Evolutionary conservation across 2,113 vertebrate species (phyloP).

Genomic region (Triplophysa dalaica): DNA sequence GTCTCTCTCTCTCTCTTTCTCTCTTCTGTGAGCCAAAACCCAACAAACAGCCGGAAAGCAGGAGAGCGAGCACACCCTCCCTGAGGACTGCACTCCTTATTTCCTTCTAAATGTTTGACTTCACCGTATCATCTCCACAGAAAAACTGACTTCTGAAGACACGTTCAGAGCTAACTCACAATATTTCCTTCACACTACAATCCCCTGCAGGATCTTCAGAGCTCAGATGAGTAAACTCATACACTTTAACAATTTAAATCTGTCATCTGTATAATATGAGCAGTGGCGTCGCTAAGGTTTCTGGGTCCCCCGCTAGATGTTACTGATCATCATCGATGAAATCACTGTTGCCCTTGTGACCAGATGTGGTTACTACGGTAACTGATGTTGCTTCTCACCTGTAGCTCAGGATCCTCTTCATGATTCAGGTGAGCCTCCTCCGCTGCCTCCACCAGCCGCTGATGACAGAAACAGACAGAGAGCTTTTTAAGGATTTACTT

Average conservation of each 20-base stretch:
- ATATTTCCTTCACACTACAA: not conserved
- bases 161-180: not conserved
- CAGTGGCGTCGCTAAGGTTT: too few species aligned
- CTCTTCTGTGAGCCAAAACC: conserved; percentile 75
- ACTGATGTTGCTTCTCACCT: conserved; percentile 74
- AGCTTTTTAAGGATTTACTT: not conserved
- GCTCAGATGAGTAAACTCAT: too few species aligned
- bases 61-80: not conserved
- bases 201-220: too few species aligned
- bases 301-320: too few species aligned
- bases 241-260: too few species aligned
- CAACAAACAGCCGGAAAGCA: conserved; percentile 67
- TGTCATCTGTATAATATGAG: too few species aligned
- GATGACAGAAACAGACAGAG: conserved; percentile 31
- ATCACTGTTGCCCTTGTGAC: conserved; percentile 6
- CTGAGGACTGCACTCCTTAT: conserved; percentile 18
- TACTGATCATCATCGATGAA: not conserved
- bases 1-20: conserved; percentile 55
- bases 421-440: conserved; percentile 96
- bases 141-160: not conserved
- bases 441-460: conserved; percentile 95
- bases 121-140: conserved; percentile 6
- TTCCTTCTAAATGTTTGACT: conserved; percentile 32
- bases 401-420: conserved; percentile 90
- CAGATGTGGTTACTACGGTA: conserved; percentile 7